Base-by-base conservation (phyloP, 2,888 invertebrate genomes). In the Bimastos eiseni region DNA sequence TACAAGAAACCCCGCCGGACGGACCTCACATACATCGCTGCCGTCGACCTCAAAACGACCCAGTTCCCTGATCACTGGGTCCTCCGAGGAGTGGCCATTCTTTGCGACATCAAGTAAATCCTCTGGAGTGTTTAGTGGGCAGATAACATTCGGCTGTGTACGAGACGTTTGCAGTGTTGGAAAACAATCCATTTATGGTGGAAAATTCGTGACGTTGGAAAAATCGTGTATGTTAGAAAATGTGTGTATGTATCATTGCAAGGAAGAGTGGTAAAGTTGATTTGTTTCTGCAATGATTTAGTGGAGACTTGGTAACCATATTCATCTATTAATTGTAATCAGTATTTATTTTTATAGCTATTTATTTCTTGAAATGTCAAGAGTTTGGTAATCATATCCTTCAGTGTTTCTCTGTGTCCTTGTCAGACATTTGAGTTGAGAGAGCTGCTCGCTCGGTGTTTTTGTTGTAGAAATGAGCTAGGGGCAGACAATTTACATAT, bases 101-200 rank as follows among this genome's bases (percentile, higher is more conserved):
- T 98, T 86, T 98, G 98, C 95, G 98, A 98, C 94, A 97, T 97
- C 93, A 98, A 98, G 96, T 98, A 96, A 84, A 96, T 98, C 91
- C 98, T 98, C 21, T 70, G 70, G 70, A 70, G 5, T n/a, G 30
- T 70, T n/a, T n/a, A 11, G n/a, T n/a, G 70, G 49, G 70, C 8
- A 11, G 30, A 70, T 30, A 70, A 70, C 6, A n/a, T 17, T 11
- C 17, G n/a, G 11, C n/a, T 17, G 13, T 17, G 70, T 13, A 6
- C 8, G n/a, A 2, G 11, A 70, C n/a, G 17, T n/a, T 1, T 49
- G 49, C 49, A 49, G 24, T 24, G 6, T 41, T 49, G n/a, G n/a
- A n/a, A n/a, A n/a, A n/a, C n/a, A n/a, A n/a, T n/a, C n/a, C n/a
- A n/a, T n/a, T n/a, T n/a, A n/a, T n/a, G n/a, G n/a, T n/a, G n/a